Evolutionary conservation across 2,888 invertebrate genomes (phyloP), one percentile per base, ranked within the genome.

Genomic region (Calameuta idolon): DNA sequence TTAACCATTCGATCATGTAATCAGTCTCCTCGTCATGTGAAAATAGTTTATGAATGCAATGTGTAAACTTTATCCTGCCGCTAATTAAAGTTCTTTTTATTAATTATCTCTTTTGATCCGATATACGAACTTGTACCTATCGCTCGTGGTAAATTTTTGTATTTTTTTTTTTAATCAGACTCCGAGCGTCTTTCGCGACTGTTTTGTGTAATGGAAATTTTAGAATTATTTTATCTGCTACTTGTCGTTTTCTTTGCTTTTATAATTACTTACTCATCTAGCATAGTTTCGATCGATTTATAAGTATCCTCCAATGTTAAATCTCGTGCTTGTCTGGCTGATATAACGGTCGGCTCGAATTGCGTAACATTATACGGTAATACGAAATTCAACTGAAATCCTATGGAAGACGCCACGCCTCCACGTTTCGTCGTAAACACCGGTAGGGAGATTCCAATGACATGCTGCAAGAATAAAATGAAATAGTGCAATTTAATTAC

Each of bases 321-420:
- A 82, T 87, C 85, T 69, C 86, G 85, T 35, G 79, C 83, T 69
- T 84, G 84, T 68, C 91, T 88, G 40, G 87, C 87, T 15, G 87
- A 85, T 78, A 89, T 80, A 76, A 89, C 79, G 74, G 83, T 85
- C 40, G 89, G 84, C 81, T 89, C 86, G 31, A 91, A 83, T 80
- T 91, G 88, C 81, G 88, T 88, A 83, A 86, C 77, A 84, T 91
- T 90, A 85, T 85, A 89, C 37, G 91, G 91, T 80, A 91, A 83
- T 55, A 75, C 84, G 84, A 88, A 91, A 84, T 91, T 91, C 84
- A 91, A 87, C 87, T 91, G 91, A 85, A 87, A 91, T 75, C 87
- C 91, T 37, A 83, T 80, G 73, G 86, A 83, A 84, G 87, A 89
- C 71, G 83, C 86, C 69, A 91, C 73, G 75, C 86, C 86, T 68